Evolutionary conservation across 2,113 vertebrate genomes (phyloP).

Genomic region (Prionailurus bengalensis): DNA sequence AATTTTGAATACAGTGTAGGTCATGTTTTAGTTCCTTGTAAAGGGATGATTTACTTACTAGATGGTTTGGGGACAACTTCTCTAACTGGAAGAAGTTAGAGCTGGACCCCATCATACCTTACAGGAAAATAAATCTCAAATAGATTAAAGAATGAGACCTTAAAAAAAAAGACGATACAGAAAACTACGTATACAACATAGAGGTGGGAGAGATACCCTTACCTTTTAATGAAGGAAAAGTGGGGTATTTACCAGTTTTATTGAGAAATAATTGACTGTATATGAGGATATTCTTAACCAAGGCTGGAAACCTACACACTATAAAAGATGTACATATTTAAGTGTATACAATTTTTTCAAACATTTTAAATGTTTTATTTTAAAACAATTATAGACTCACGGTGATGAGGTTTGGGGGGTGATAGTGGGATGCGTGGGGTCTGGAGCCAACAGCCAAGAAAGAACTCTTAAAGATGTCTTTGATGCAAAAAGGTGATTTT

Average conservation of each 20-base stretch:
- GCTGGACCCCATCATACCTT: background rate
- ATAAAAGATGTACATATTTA: background rate
- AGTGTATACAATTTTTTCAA: background rate
- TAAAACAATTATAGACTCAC: too few relatives aligned
- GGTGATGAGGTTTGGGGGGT: too few relatives aligned
- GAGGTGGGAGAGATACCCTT: background rate
- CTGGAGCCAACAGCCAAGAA: too few relatives aligned
- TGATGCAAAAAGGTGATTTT: too few relatives aligned
- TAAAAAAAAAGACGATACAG: background rate
- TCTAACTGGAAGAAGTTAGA: background rate
- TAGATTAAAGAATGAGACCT: background rate
- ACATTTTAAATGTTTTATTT: background rate
- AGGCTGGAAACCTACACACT: background rate
- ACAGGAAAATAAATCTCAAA: background rate
- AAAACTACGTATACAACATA: background rate
- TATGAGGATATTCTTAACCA: background rate
- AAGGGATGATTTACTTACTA: background rate
- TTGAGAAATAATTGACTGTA: too few relatives aligned
- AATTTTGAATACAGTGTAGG: background rate
- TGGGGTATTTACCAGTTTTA: too few relatives aligned
- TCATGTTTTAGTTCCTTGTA: background rate
- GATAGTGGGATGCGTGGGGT: too few relatives aligned
- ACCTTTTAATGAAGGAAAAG: too few relatives aligned
- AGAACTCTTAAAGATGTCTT: too few relatives aligned
- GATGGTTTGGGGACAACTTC: background rate